A percentile compares a stretch with the other conserved stretches of the same genome.
Evolutionary conservation across 2,888 invertebrate species (phyloP).

Genomic region (Protonemura montana): DNA sequence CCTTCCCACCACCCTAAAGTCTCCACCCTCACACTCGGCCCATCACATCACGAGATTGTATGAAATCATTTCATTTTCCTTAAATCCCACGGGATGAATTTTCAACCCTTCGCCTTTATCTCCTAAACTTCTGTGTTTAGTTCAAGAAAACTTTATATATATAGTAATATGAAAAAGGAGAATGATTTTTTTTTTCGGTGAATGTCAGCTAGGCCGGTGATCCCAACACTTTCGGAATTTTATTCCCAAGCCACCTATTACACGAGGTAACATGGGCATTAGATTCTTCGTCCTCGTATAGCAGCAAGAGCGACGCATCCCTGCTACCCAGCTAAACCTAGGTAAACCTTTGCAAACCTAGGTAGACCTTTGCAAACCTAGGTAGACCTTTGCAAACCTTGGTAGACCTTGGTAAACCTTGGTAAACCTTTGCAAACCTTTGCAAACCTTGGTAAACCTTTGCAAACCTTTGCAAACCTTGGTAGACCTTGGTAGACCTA

Average conservation of each 20-base stretch:
- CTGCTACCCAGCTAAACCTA: not conserved
- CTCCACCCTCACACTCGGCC: conserved; percentile 18
- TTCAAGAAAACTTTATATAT: conserved; percentile 29
- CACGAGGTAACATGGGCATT: conserved; percentile 22
- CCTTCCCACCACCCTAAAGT: conserved; percentile 17
- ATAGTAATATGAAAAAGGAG: conserved; percentile 21
- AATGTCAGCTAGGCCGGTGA: conserved; percentile 33
- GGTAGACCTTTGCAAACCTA: too few relatives aligned
- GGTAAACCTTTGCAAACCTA: not conserved
- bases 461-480: too few relatives aligned
- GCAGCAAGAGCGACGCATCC: not conserved
- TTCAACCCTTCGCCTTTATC: conserved; percentile 42
- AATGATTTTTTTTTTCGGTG: conserved; percentile 37
- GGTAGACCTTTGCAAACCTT: too few relatives aligned
- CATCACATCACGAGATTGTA: conserved; percentile 39
- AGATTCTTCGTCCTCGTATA: not conserved
- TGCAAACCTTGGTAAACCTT: too few relatives aligned
- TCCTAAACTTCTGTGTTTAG: conserved; percentile 42
- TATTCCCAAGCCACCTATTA: conserved; percentile 31
- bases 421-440: too few relatives aligned
- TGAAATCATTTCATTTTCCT: conserved; percentile 39
- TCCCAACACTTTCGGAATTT: not conserved
- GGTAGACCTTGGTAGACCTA: too few relatives aligned
- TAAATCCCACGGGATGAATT: conserved; percentile 39
- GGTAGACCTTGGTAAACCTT: too few relatives aligned